A percentile compares a stretch with the other conserved stretches of the same genome.
Evolutionary conservation across 1,140 invertebrate species (phyloP).

Genomic region (Diploscapter pachys): DNA sequence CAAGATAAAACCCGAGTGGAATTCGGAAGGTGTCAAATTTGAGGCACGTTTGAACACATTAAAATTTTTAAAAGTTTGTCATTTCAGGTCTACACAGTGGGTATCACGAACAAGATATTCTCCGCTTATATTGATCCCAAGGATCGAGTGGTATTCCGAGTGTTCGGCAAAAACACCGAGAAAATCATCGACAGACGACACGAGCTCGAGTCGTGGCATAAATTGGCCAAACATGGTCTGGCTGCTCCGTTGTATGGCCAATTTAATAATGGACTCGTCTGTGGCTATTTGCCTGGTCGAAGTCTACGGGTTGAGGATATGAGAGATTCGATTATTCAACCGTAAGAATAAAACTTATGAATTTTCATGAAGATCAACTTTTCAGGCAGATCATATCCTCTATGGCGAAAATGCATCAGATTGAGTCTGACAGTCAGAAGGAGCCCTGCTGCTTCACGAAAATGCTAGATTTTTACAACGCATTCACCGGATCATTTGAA

Average conservation of each 20-base stretch:
- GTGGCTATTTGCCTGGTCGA: constrained; percentile 81
- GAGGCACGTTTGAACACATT: constrained; percentile 15
- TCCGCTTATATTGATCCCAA: constrained; percentile 64
- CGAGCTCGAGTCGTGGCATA: constrained; percentile 62
- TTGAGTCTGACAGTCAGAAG: constrained; percentile 56
- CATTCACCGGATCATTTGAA: constrained; percentile 58
- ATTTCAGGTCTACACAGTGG: constrained; percentile 82
- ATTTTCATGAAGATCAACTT: constrained; percentile 2
- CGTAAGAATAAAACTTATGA: constrained; percentile 40
- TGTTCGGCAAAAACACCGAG: constrained; percentile 91
- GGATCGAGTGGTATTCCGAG: constrained; percentile 73
- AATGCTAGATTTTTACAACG: constrained; percentile 71
- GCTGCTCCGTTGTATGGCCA: constrained; percentile 81
- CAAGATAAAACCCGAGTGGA: constrained; percentile 32
- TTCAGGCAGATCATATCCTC: constrained; percentile 69
- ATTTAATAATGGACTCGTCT: constrained; percentile 89
- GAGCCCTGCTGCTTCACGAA: constrained; percentile 72
- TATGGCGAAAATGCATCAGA: constrained; percentile 75
- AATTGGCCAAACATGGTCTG: constrained; percentile 72
- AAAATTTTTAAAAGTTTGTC: neutral
- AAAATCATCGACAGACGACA: constrained; percentile 74
- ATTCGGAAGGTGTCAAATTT: constrained; percentile 16
- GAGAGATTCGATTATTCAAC: constrained; percentile 67
- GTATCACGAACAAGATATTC: constrained; percentile 88
- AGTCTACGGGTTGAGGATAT: constrained; percentile 73